Evolutionary conservation across 2,888 invertebrate genomes (phyloP), one percentile per base, ranked within the genome.

Genomic region (Mythimna loreyi): DNA sequence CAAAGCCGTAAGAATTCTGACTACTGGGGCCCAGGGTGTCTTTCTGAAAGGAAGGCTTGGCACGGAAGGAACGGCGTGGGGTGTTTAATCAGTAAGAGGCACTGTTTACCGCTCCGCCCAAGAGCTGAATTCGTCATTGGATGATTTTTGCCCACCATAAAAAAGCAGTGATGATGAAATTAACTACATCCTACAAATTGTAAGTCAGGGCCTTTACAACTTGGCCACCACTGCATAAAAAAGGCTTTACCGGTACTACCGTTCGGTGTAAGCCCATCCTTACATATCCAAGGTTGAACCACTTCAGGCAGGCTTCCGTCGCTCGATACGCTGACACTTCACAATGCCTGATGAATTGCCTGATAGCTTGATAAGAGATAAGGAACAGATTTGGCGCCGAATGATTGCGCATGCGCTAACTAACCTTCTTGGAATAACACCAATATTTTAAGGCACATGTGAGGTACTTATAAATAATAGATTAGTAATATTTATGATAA

Each of bases 361-460:
- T 36, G 81, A 43, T 28, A 59, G 6, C 36, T 47, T 47, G 75
- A 75, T 69, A 76, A 76, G 25, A 33, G 55, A 76, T 71, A 71
- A 33, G n/a, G 55, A 5, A 33, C 56, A 82, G 79, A 82, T 82
- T 82, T 82, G 73, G 60, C 62, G 63, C 57, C 63, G 55, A 78
- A 66, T 78, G 63, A 78, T 72, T 71, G 43, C 69, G 62, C 40
- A 43, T 40, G 40, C 3, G 49, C 56, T 25, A 36, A 64, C 56
- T 25, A 36, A 64, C 64, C 52, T 65, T 77, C 76, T 77, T 53
- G 52, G 81, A 81, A 72, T 61, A 55, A 45, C 28, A 36, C 8
- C 6, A 40, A 53, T 61, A 52, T 56, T 33, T 65, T 47, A 49
- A 16, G 30, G 55, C 62, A 81, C 59, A 57, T 70, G 60, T 63